Percentiles rank a stretch among this genome's conserved stretches.
Evolutionary conservation across 2,113 vertebrate species (phyloP).

Genomic region (Campylomormyrus tamandua): DNA sequence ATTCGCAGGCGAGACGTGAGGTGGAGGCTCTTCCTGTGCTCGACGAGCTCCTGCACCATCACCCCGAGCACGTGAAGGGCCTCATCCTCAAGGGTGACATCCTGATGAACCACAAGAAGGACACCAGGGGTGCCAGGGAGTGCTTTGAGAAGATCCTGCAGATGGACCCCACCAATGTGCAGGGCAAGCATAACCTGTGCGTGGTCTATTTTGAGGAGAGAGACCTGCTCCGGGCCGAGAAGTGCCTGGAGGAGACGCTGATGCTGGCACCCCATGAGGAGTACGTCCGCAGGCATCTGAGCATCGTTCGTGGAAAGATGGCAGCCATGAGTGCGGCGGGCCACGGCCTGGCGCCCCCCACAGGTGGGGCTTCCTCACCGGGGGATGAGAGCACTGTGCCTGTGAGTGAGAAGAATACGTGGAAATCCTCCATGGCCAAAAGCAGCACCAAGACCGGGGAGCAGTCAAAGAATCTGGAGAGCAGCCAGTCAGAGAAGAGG

Average conservation of each 20-base stretch:
- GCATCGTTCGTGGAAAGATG: conserved; percentile 87
- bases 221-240: conserved; percentile 79
- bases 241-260: conserved; percentile 82
- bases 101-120: conserved; percentile 96
- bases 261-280: conserved; percentile 88
- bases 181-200: conserved; percentile 95
- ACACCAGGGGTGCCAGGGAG: conserved; percentile 79
- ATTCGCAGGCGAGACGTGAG: conserved; percentile 85
- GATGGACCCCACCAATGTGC: conserved; percentile 85
- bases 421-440: conserved; percentile 57
- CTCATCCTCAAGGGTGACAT: conserved; percentile 97
- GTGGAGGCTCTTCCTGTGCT: conserved; percentile 79
- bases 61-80: conserved; percentile 91
- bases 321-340: conserved; percentile 66
- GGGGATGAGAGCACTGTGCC: conserved; percentile 27
- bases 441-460: conserved; percentile 42
- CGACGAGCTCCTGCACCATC: conserved; percentile 77
- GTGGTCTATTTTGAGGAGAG: conserved; percentile 96
- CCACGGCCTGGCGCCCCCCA: conserved; percentile 47
- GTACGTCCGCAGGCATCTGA: conserved; percentile 87
- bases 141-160: conserved; percentile 86
- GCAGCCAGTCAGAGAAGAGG: conserved; percentile 61
- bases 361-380: conserved; percentile 23
- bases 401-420: conserved; percentile 57
- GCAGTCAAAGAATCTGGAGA: conserved; percentile 57